A percentile compares a stretch with the other conserved stretches of the same genome.
These are phyloP conservation scores for Clepsis dumicolana DNA, from an alignment of 2,888 invertebrate species.

Conservation along the genomic window DNA sequence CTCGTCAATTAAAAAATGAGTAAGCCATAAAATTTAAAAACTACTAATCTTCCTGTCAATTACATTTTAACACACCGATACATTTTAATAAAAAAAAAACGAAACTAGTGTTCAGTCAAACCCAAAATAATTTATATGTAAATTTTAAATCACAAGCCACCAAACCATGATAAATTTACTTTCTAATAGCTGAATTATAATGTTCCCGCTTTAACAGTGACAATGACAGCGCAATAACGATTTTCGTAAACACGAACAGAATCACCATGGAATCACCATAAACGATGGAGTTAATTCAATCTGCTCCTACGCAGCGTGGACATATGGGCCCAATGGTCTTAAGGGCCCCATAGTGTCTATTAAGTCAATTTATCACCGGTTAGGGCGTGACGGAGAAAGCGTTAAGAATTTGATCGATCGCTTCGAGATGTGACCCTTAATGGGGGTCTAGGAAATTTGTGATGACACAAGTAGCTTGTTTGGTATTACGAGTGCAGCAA, in stretches of 20 bases:
- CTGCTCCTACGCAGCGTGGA: slow-evolving; percentile 32
- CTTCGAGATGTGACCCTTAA: slow-evolving; percentile 54
- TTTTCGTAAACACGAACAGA: slow-evolving; percentile 24
- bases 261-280: slow-evolving; percentile 21
- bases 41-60: too few species aligned
- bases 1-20: too few species aligned
- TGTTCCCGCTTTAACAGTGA: slow-evolving; percentile 14
- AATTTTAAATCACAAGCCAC: background rate
- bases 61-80: background rate
- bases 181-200: slow-evolving; percentile 13
- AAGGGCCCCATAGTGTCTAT: slow-evolving; percentile 64
- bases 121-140: slow-evolving; percentile 2
- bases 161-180: background rate
- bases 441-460: slow-evolving; percentile 41
- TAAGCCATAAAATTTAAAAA: background rate
- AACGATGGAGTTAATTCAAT: slow-evolving; percentile 39
- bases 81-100: background rate
- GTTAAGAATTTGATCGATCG: slow-evolving; percentile 79
- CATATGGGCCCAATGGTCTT: slow-evolving; percentile 51
- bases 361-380: slow-evolving; percentile 77
- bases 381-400: slow-evolving; percentile 61
- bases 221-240: slow-evolving; percentile 24
- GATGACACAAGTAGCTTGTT: slow-evolving; percentile 9
- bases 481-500: background rate
- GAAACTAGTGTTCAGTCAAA: background rate